phyloP scores from a whole-genome alignment of 2,113 vertebrate genomes.

The Synchiropus splendidus region DNA sequence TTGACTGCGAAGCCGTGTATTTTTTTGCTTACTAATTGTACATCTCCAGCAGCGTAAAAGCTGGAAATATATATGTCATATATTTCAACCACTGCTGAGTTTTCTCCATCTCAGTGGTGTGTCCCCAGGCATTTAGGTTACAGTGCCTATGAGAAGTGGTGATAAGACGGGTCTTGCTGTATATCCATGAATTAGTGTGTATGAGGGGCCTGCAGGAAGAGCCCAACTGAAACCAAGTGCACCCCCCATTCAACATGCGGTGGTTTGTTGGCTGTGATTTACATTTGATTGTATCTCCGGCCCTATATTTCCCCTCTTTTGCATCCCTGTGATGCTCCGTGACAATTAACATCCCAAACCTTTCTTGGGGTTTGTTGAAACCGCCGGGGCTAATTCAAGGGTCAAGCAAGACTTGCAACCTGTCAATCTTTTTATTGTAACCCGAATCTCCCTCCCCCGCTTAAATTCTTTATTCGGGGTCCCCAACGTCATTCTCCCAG shows the following conservation, averaged over 20 bases:
- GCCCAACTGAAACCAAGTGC: conserved; percentile 43
- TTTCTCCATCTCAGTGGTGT: conserved; percentile 26
- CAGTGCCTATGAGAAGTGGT: conserved; percentile 27
- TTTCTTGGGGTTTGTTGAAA: conserved; percentile 62
- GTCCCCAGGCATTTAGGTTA: conserved; percentile 35
- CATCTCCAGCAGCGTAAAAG: conserved; percentile 51
- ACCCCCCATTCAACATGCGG: conserved; percentile 45
- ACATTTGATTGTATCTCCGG: conserved; percentile 42
- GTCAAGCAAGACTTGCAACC: conserved; percentile 75
- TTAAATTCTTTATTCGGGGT: conserved; percentile 42
- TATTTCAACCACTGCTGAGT: conserved; percentile 46
- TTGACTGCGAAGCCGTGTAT: conserved; percentile 54
- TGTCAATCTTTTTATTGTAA: conserved; percentile 71
- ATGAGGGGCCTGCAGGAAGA: conserved; percentile 32
- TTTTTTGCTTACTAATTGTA: conserved; percentile 59
- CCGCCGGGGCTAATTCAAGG: conserved; percentile 69
- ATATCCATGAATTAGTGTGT: conserved; percentile 44
- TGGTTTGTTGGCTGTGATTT: conserved; percentile 45
- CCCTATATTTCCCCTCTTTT: conserved; percentile 41
- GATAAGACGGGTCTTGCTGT: conserved; percentile 41
- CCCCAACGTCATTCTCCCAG: conserved; percentile 39
- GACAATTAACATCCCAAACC: conserved; percentile 65
- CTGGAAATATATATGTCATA: too few species aligned
- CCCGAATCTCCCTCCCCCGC: conserved; percentile 32
- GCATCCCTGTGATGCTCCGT: conserved; percentile 57